These are phyloP conservation scores for Xerus inauris DNA, from an alignment of 2,113 vertebrate genomes.

Conservation along the genomic window DNA sequence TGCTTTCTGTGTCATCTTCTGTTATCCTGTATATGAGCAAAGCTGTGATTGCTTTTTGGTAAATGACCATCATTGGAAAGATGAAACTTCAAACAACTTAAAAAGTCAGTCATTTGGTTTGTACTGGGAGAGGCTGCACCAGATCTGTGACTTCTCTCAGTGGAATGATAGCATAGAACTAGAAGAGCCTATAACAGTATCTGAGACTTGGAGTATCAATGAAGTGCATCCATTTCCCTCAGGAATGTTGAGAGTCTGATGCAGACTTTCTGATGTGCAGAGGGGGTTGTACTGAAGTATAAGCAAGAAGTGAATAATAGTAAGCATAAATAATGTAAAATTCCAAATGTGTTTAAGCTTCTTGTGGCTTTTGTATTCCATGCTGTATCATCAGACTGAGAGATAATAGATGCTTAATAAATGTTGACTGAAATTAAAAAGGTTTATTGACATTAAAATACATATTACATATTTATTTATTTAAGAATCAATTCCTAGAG, in stretches of 20 bases:
- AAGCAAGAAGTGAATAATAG: background rate
- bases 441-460: background rate
- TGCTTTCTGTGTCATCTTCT: background rate
- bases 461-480: background rate
- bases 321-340: background rate
- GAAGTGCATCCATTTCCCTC: background rate
- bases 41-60: background rate
- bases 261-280: background rate
- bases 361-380: background rate
- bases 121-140: background rate
- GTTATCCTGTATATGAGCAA: background rate
- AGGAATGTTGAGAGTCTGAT: background rate
- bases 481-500: background rate
- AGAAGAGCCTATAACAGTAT: background rate
- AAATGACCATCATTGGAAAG: background rate
- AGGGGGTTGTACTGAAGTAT: background rate
- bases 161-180: too few relatives aligned
- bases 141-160: background rate
- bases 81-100: background rate
- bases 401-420: background rate
- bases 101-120: background rate
- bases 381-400: background rate
- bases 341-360: background rate
- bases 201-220: background rate
- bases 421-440: background rate